A percentile compares a stretch with the other conserved stretches of the same genome.
These are phyloP conservation scores for Paedocypris micromegethes DNA, from an alignment of 2,797 vertebrate genomes.

Conservation along the genomic window DNA sequence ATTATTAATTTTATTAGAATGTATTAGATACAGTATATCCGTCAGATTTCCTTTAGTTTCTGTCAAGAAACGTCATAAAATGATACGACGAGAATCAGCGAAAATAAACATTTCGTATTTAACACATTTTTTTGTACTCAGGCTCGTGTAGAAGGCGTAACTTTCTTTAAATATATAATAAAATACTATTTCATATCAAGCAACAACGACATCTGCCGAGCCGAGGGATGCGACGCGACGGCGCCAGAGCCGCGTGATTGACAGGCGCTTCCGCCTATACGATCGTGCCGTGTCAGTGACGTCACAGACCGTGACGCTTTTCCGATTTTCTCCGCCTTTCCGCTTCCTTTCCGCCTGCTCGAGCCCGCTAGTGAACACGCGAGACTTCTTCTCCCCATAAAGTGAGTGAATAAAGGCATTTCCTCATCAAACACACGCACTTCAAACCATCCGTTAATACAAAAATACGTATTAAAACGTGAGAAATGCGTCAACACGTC, in stretches of 20 bases:
- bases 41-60: too few species aligned
- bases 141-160: too few species aligned
- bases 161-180: too few species aligned
- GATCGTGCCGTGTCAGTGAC: not conserved
- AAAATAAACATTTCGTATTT: too few species aligned
- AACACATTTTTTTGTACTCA: too few species aligned
- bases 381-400: conserved; percentile 24
- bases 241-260: not conserved
- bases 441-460: not conserved
- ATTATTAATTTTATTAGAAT: too few species aligned
- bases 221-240: not conserved
- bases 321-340: conserved; percentile 14
- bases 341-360: conserved; percentile 45
- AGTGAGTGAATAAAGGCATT: conserved; percentile 35
- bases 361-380: conserved; percentile 31
- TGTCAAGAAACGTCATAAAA: too few species aligned
- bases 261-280: not conserved
- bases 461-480: too few species aligned
- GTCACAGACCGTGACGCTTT: not conserved
- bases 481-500: too few species aligned
- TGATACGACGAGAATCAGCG: too few species aligned
- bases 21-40: too few species aligned
- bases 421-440: not conserved
- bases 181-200: not conserved
- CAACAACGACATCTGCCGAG: too few species aligned